These are phyloP conservation scores for Lasius platythorax DNA, from an alignment of 2,888 invertebrate genomes.

Conservation along the genomic window DNA sequence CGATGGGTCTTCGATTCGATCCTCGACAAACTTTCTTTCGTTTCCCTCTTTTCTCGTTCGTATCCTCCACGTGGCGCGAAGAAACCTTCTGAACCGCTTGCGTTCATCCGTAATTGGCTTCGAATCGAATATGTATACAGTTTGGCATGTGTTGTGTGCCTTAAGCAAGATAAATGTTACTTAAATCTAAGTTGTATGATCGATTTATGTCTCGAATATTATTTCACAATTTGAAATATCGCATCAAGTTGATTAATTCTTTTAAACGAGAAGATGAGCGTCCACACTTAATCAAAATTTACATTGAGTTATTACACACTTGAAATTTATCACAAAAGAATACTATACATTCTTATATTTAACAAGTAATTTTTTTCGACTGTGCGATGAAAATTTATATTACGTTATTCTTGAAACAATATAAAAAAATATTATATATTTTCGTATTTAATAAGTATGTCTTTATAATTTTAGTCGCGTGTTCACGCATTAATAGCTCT, in stretches of 20 bases:
- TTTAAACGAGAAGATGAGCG: not conserved
- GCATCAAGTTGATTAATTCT: not conserved
- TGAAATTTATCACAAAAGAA: slow-evolving; percentile 2
- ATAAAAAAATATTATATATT: slow-evolving; percentile 6
- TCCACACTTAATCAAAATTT: not conserved
- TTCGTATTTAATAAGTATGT: not conserved
- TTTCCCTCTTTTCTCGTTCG: slow-evolving; percentile 63
- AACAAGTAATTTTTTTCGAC: not conserved
- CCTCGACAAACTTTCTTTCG: slow-evolving; percentile 34
- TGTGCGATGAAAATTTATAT: slow-evolving; percentile 17
- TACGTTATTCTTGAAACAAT: not conserved
- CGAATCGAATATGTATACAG: not conserved
- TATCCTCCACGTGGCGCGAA: slow-evolving; percentile 23
- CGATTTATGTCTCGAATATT: not conserved
- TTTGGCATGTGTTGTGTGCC: not conserved
- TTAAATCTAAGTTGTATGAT: slow-evolving; percentile 5
- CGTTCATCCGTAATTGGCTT: slow-evolving; percentile 12
- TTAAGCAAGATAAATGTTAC: not conserved
- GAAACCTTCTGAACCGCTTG: slow-evolving; percentile 32
- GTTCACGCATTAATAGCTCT: not conserved
- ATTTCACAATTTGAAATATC: not conserved
- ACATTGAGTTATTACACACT: not conserved
- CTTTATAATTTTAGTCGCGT: not conserved
- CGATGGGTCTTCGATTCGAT: slow-evolving; percentile 53
- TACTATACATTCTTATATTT: slow-evolving; percentile 9